A percentile compares a stretch with the other conserved stretches of the same genome.
Conservation (phyloP, 2,113 vertebrate species). For the Channa maculata region DNA sequence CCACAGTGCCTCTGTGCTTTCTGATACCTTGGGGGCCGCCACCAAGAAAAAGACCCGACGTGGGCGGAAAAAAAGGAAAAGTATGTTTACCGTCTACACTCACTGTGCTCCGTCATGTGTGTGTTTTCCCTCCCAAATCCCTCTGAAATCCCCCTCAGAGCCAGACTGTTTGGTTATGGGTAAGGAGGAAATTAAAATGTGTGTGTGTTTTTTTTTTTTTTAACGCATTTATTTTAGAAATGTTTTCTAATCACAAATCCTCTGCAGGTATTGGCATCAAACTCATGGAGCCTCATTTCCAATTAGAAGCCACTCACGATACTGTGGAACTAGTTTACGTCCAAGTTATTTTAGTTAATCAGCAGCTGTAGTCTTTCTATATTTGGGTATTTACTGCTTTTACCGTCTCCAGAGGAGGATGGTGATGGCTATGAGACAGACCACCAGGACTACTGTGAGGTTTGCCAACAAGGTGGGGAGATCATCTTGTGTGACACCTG, state of each 20-base stretch:
- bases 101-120: conserved; percentile 13
- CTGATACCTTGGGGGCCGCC: conserved; percentile 87
- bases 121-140: conserved; percentile 44
- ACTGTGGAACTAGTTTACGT: background rate
- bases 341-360: background rate
- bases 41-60: conserved; percentile 91
- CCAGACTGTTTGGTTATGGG: conserved; percentile 48
- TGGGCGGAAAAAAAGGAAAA: conserved; percentile 93
- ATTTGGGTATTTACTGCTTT: background rate
- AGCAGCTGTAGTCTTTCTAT: background rate
- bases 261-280: conserved; percentile 5
- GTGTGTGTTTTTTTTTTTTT: conserved; percentile 20
- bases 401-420: conserved; percentile 87
- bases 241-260: conserved; percentile 21
- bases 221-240: conserved; percentile 46
- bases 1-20: conserved; percentile 94
- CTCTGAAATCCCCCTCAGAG: conserved; percentile 38
- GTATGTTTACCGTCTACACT: conserved; percentile 80
- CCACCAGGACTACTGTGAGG: conserved; percentile 99
- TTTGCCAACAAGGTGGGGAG: conserved; percentile 98
- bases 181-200: conserved; percentile 35
- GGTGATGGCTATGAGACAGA: conserved; percentile 98
- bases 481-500: conserved; percentile 99
- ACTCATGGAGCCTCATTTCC: background rate
- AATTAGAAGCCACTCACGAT: background rate